Evolutionary conservation across 2,888 invertebrate genomes (phyloP), one percentile per base, ranked within the genome.

Genomic region (Omphaloscelis lunosa): DNA sequence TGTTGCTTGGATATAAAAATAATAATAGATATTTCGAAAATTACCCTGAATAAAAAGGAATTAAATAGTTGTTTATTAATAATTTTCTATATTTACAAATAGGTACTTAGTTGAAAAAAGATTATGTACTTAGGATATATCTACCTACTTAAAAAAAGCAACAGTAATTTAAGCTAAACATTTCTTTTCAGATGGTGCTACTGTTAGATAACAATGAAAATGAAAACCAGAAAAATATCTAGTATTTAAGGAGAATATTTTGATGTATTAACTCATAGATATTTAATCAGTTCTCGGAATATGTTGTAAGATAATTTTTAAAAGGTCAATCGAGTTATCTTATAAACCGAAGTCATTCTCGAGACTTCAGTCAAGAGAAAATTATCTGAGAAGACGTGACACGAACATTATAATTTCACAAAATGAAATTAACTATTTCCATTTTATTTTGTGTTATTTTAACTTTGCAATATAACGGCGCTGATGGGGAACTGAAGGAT

Each of bases 301-400:
- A 82, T 69, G 69, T 75, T 79, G 79, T 51, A 69, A 72, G 90
- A 91, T 91, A 89, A 88, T 75, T 82, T 82, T 83, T 74, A 89
- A 84, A 81, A 89, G 92, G 92, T 91, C 89, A 91, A 66, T 73
- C 45, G 82, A 80, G 91, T 90, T 93, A 93, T 93, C 93, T 80
- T 82, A 62, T 80, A 78, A 77, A 65, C 72, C 63, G 62, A 66
- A 83, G 77, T 75, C 73, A 75, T 80, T 79, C 75, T 75, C 63
- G 75, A 77, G 68, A 82, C 83, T 79, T 91, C 89, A 91, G 91
- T 92, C 80, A 68, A 77, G 79, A 86, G 80, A 86, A 89, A 86
- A 80, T 87, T 86, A 85, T 88, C 84, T 78, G 62, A 82, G 73
- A 79, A 82, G 84, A 77, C 72, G 75, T 79, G 80, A 79, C 85